Percentiles rank a stretch among this genome's conserved stretches.
These are phyloP conservation scores for Agrypnus murinus DNA, from an alignment of 2,888 invertebrate genomes.

Conservation along the genomic window DNA sequence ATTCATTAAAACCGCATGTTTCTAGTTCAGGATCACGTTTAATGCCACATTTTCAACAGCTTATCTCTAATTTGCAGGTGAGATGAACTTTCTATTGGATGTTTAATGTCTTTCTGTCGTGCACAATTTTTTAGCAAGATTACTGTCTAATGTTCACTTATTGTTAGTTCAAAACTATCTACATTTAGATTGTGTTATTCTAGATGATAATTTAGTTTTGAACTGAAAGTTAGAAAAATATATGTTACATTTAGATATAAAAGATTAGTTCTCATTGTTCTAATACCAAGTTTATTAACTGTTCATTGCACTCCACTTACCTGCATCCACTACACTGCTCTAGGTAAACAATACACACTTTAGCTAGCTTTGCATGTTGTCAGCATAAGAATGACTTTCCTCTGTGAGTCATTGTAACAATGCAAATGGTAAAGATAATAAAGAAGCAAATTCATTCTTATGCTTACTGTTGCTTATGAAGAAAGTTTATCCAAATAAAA, in stretches of 20 bases:
- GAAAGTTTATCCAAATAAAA: conserved; percentile 1
- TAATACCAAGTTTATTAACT: conserved; percentile 51
- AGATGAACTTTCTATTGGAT: conserved; percentile 66
- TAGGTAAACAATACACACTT: conserved; percentile 61
- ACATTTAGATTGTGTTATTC: too few species aligned
- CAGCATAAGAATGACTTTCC: not conserved
- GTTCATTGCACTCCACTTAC: conserved; percentile 54
- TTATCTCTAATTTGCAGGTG: conserved; percentile 84
- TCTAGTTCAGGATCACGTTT: conserved; percentile 74
- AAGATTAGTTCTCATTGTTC: conserved; percentile 39
- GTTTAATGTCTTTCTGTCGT: too few species aligned
- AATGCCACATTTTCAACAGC: conserved; percentile 81
- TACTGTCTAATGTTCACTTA: too few species aligned
- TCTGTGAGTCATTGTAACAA: too few species aligned
- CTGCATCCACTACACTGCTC: conserved; percentile 56
- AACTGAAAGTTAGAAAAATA: too few species aligned
- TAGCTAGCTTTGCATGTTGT: conserved; percentile 48
- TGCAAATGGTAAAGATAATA: not conserved
- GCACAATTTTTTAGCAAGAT: too few species aligned
- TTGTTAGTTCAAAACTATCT: too few species aligned
- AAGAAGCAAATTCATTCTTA: not conserved
- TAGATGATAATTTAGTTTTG: too few species aligned
- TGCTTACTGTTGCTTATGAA: not conserved
- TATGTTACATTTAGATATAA: not conserved
- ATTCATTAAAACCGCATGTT: conserved; percentile 64